phyloP scores from a whole-genome alignment of 2,113 vertebrate species.

The Garra rufa region DNA sequence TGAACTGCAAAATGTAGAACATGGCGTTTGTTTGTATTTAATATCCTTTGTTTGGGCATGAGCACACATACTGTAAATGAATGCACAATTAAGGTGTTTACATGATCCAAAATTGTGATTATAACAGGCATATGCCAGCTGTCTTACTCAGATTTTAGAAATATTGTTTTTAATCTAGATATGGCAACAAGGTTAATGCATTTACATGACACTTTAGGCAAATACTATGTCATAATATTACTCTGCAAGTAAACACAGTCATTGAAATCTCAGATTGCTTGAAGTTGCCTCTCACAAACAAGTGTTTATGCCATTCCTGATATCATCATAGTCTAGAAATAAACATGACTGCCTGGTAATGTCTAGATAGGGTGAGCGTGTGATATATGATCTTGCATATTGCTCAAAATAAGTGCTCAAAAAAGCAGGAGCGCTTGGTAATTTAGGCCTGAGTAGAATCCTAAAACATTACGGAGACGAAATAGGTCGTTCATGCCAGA shows the following conservation, averaged over 20 bases:
- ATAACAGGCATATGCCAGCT: neutral
- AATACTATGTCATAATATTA: neutral
- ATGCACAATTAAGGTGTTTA: neutral
- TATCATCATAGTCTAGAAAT: slow-evolving; percentile 17
- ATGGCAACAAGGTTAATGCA: neutral
- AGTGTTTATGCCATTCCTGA: slow-evolving; percentile 13
- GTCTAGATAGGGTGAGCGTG: slow-evolving; percentile 19
- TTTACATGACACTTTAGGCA: neutral
- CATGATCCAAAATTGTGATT: neutral
- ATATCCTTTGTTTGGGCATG: too few species aligned
- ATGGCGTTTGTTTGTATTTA: too few species aligned
- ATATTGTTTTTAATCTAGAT: neutral
- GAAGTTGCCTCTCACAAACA: neutral
- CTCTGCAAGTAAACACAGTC: neutral
- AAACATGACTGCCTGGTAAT: slow-evolving; percentile 1
- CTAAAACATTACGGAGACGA: neutral
- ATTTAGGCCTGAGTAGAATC: neutral
- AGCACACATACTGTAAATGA: neutral
- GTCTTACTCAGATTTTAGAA: neutral
- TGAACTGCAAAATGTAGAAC: neutral
- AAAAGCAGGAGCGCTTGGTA: neutral
- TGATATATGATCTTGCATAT: slow-evolving; percentile 33
- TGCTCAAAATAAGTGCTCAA: slow-evolving; percentile 35
- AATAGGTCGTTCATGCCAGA: neutral
- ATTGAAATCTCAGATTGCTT: neutral